Evolutionary conservation across 2,113 vertebrate genomes (phyloP).

Genomic region (Tichodroma muraria): DNA sequence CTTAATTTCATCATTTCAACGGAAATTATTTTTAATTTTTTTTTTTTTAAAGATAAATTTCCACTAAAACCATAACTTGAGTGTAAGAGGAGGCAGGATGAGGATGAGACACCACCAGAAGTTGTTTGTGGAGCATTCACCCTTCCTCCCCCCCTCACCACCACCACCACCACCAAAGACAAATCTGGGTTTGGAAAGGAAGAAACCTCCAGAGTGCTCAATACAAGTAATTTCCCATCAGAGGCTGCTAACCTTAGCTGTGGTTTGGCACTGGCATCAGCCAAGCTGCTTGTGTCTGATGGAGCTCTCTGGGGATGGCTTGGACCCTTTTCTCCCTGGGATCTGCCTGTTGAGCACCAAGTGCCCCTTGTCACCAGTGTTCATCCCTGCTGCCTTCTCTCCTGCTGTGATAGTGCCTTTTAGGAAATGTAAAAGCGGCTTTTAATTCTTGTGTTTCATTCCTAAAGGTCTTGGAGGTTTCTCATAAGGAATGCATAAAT

Average conservation of each 20-base stretch:
- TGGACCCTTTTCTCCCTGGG: not conserved
- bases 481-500: not conserved
- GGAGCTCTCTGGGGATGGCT: not conserved
- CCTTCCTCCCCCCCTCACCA: not conserved
- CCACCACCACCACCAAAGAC: not conserved
- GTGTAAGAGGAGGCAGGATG: not conserved
- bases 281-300: not conserved
- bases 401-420: not conserved
- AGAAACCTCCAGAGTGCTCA: not conserved
- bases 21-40: not conserved
- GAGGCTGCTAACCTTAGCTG: conserved; percentile 6
- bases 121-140: conserved; percentile 16
- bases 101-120: conserved; percentile 4
- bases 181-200: conserved; percentile 25
- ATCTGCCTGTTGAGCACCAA: not conserved
- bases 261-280: conserved; percentile 23
- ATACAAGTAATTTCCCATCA: conserved; percentile 24
- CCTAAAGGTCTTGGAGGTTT: not conserved
- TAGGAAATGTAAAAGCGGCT: not conserved
- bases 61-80: not conserved
- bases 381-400: not conserved
- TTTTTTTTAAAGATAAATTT: not conserved
- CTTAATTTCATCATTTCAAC: not conserved
- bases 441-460: not conserved
- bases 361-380: not conserved